Percentiles rank a stretch among this genome's conserved stretches.
These are phyloP conservation scores for Thecophora atra DNA, from an alignment of 2,888 invertebrate genomes.

Conservation along the genomic window DNA sequence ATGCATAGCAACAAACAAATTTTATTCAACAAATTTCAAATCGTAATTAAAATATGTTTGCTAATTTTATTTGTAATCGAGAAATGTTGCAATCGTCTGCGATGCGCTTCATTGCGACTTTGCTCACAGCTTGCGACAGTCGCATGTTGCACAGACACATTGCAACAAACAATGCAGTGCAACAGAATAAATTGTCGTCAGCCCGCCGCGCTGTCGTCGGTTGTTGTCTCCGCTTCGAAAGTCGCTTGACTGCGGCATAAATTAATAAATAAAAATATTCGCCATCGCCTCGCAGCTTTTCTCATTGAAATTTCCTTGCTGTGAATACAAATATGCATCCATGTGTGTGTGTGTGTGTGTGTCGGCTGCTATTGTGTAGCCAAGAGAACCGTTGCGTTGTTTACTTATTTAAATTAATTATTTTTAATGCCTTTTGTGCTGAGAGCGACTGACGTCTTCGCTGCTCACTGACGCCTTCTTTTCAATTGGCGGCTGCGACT, in stretches of 20 bases:
- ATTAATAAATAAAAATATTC: conserved; percentile 21
- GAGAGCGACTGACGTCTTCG: not conserved
- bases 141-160: not conserved
- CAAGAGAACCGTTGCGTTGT: not conserved
- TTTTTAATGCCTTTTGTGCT: not conserved
- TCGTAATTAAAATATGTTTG: too few relatives aligned
- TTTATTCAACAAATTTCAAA: too few relatives aligned
- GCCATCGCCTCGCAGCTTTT: too few relatives aligned
- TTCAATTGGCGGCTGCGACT: not conserved
- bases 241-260: conserved; percentile 7
- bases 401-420: conserved; percentile 1
- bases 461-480: not conserved
- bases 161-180: not conserved
- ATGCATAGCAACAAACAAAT: too few relatives aligned
- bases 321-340: not conserved
- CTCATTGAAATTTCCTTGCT: too few relatives aligned
- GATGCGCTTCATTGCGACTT: not conserved
- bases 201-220: not conserved
- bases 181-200: conserved; percentile 1
- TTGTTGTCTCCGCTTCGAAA: not conserved
- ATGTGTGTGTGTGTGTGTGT: not conserved
- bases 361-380: not conserved
- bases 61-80: too few relatives aligned
- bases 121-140: not conserved
- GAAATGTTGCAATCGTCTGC: too few relatives aligned